phyloP scores from a whole-genome alignment of 2,113 vertebrate species.

The Chinchilla lanigera region DNA sequence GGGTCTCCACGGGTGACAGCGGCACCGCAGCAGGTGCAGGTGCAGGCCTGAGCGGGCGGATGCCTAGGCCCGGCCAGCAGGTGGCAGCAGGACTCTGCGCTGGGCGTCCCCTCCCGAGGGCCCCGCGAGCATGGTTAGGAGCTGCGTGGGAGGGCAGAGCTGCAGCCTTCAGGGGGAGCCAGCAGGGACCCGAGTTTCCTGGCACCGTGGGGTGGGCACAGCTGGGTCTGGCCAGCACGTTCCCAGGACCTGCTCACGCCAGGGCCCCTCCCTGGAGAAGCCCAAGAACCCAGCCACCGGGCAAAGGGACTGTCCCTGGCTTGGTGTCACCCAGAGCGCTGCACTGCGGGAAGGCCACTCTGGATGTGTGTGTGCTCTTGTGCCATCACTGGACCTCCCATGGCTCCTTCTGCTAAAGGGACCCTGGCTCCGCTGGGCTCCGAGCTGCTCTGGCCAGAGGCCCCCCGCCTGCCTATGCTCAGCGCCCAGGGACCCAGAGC shows the following conservation, averaged over 20 bases:
- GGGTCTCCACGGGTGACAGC: neutral
- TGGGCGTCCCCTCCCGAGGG: neutral
- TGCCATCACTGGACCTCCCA: neutral
- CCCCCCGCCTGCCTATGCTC: neutral
- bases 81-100: neutral
- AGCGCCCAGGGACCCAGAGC: neutral
- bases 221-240: neutral
- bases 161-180: neutral
- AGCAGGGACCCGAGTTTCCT: neutral
- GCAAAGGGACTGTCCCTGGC: neutral
- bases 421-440: neutral
- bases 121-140: neutral
- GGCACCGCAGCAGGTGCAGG: neutral
- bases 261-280: neutral
- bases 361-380: neutral
- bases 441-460: rapidly evolving
- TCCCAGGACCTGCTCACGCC: neutral
- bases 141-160: neutral
- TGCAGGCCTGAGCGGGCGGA: neutral
- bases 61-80: neutral
- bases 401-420: neutral
- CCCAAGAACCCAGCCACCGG: neutral
- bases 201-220: rapidly evolving
- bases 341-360: neutral
- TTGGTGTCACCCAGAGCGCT: rapidly evolving